A percentile compares a stretch with the other conserved stretches of the same genome.
Evolutionary conservation across 2,113 vertebrate species (phyloP).

Genomic region (Osmerus mordax): DNA sequence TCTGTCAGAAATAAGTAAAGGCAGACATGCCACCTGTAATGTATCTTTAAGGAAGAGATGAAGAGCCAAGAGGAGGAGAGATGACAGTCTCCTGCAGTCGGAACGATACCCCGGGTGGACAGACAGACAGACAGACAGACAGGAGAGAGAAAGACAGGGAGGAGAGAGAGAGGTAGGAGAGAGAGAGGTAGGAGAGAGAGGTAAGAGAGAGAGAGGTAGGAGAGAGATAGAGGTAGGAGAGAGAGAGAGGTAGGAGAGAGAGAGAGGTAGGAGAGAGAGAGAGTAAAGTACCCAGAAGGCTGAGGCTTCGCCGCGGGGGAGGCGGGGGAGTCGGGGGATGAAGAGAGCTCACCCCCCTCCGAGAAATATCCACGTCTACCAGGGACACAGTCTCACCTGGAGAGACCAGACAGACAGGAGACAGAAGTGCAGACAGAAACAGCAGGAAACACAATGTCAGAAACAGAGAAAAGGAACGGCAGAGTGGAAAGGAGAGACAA

Average conservation of each 20-base stretch:
- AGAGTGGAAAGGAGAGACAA: not conserved
- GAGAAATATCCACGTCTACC: constrained; percentile 93
- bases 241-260: not conserved
- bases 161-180: not conserved
- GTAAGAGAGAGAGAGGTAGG: not conserved
- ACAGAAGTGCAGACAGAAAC: not conserved
- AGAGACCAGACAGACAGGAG: constrained; percentile 5
- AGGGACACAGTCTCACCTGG: constrained; percentile 91
- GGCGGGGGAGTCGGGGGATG: constrained; percentile 90
- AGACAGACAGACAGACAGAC: not conserved
- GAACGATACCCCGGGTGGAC: too few species aligned
- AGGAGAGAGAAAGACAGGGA: not conserved
- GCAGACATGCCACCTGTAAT: too few species aligned
- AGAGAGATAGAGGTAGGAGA: not conserved
- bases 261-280: not conserved
- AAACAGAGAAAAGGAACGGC: not conserved
- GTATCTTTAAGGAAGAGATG: too few species aligned
- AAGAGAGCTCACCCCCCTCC: constrained; percentile 75
- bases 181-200: not conserved
- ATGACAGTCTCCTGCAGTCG: too few species aligned
- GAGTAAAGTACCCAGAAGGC: constrained; percentile 82
- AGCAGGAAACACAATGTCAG: too few species aligned
- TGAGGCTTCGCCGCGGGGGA: constrained; percentile 89
- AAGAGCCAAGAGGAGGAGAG: too few species aligned
- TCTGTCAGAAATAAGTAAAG: too few species aligned